A percentile compares a stretch with the other conserved stretches of the same genome.
These are phyloP conservation scores for Helarctos malayanus DNA, from an alignment of 2,797 vertebrate species.

Conservation along the genomic window DNA sequence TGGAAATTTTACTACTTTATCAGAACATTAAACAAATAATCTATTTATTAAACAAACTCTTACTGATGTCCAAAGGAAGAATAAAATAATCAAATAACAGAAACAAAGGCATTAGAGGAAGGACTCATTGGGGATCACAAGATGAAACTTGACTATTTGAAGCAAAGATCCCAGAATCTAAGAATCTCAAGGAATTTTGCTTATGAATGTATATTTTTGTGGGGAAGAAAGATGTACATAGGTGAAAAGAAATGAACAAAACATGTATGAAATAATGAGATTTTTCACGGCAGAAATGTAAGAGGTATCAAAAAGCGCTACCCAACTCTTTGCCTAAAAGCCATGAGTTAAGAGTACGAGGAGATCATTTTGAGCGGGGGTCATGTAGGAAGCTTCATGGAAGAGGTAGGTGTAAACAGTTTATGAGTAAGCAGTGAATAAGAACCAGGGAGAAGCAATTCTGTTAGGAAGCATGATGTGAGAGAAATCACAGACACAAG, in stretches of 20 bases:
- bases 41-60: not conserved
- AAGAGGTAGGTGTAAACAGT: not conserved
- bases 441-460: not conserved
- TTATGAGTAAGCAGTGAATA: not conserved
- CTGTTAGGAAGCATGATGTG: no score
- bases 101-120: not conserved
- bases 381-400: no score
- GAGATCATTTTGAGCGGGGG: not conserved
- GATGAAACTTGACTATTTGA: not conserved
- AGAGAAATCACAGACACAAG: not conserved
- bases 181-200: not conserved
- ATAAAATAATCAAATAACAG: not conserved
- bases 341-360: not conserved
- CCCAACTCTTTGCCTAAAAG: not conserved
- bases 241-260: not conserved
- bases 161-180: not conserved
- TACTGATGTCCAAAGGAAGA: not conserved
- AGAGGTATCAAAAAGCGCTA: not conserved
- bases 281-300: not conserved
- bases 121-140: not conserved
- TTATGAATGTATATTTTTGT: not conserved
- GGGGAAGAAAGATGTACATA: not conserved
- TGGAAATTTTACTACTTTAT: not conserved
- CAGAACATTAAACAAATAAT: not conserved
- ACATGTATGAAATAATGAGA: not conserved